Base-by-base conservation (phyloP, 2,888 invertebrate genomes). In the Euzophera pinguis region DNA sequence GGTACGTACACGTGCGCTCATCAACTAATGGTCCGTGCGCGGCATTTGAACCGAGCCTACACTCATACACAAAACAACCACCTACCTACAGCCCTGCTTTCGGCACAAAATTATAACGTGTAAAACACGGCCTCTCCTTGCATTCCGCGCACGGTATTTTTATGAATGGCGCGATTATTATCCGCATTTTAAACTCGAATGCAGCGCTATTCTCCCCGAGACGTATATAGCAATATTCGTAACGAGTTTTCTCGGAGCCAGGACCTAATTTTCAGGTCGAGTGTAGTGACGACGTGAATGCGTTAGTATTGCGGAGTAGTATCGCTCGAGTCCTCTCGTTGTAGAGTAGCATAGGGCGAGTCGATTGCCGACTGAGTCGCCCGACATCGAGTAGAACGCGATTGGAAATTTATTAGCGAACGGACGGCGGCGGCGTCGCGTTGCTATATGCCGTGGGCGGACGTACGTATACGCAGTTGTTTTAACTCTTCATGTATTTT, bases 21-120 rank as follows among this genome's bases (percentile, higher is more conserved):
- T 90, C 91, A 90, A 87, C 90, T 91, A 91, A 91, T 91, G 91
- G 91, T 84, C 91, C 90, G 86, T 90, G 81, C 88, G 85, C 88
- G 86, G 86, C 88, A 88, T 88, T 87, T 89, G 90, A 90, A 89
- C 89, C 83, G 84, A 84, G 84, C 83, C 88, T 86, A 85, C 85
- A 82, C 85, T 83, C 84, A 65, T 32, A 73, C 74, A 84, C 79
- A 84, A 84, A 86, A 84, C 84, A 84, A 76, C 78, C 75, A 77
- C 74, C 84, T 68, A 72, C 79, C 75, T 75, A 73, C 74, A 75
- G 77, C 75, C 78, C 81, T 74, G 89, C 88, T 88, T 86, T 87
- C 82, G 84, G 87, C 83, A 74, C 78, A 84, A 88, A 90, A 88
- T 89, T 88, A 89, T 89, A 87, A 89, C 86, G 88, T 88, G 88